phyloP scores from a whole-genome alignment of 2,113 vertebrate genomes.

The Alectura lathami region DNA sequence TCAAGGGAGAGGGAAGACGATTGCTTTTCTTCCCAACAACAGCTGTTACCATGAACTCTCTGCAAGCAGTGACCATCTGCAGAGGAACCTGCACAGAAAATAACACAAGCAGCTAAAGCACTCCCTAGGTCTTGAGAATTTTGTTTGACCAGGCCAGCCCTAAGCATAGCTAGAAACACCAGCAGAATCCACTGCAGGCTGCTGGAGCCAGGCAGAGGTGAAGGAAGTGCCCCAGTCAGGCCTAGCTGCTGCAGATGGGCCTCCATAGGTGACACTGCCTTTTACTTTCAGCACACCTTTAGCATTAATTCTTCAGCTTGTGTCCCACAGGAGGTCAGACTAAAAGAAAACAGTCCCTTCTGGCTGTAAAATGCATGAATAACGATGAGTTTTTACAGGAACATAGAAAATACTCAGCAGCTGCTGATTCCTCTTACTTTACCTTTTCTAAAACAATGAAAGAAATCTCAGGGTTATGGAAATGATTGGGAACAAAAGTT shows the following conservation, averaged over 20 bases:
- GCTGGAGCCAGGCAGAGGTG: background rate
- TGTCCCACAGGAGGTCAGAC: background rate
- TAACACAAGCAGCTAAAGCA: background rate
- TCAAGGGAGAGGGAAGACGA: background rate
- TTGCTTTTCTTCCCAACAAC: background rate
- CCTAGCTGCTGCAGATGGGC: background rate
- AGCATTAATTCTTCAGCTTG: background rate
- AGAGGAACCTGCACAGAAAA: background rate
- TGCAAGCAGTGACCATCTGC: background rate
- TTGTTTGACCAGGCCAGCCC: background rate
- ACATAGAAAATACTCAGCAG: background rate
- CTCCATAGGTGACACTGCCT: background rate
- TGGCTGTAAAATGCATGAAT: background rate
- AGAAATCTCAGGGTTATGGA: background rate
- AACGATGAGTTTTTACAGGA: background rate
- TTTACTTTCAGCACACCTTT: background rate
- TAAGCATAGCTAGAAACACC: background rate
- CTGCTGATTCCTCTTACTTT: slow-evolving; percentile 1
- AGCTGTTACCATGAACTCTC: background rate
- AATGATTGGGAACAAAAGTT: background rate
- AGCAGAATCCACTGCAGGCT: background rate
- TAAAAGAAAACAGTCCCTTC: background rate
- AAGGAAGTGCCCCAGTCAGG: background rate
- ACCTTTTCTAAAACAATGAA: slow-evolving; percentile 15
- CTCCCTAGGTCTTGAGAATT: background rate